Percentiles rank a stretch among this genome's conserved stretches.
phyloP scores from a whole-genome alignment of 2,797 vertebrate genomes.

The Microchirus variegatus region DNA sequence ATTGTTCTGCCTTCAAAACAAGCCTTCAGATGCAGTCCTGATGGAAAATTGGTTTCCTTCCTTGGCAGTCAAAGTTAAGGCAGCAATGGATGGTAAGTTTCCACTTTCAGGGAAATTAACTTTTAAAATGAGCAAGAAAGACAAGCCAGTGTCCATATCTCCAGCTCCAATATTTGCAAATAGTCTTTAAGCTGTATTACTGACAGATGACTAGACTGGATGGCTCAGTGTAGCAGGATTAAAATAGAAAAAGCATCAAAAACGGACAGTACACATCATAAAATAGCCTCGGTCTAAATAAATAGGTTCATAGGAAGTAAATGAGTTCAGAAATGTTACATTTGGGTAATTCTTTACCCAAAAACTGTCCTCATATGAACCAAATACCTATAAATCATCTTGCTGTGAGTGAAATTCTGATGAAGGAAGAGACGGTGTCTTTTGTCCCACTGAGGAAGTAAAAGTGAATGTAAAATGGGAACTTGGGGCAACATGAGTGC shows the following conservation, averaged over 20 bases:
- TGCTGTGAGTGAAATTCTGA: conserved; percentile 19
- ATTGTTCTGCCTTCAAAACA: conserved; percentile 42
- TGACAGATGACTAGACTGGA: conserved; percentile 41
- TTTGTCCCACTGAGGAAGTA: background rate
- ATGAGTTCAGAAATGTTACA: conserved; percentile 25
- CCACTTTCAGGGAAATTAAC: conserved; percentile 34
- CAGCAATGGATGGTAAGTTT: conserved; percentile 50
- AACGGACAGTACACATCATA: conserved; percentile 43
- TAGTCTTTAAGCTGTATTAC: conserved; percentile 59
- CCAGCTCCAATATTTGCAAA: conserved; percentile 32
- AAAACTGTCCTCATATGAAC: conserved; percentile 21
- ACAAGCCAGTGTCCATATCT: conserved; percentile 31
- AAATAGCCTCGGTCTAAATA: conserved; percentile 66
- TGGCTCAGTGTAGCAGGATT: conserved; percentile 78
- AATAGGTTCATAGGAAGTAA: conserved; percentile 59
- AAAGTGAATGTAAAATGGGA: too few species aligned
- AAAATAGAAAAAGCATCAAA: conserved; percentile 40
- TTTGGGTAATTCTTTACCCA: conserved; percentile 4
- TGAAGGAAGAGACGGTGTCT: background rate
- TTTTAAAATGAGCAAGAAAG: conserved; percentile 26
- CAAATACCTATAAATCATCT: conserved; percentile 1
- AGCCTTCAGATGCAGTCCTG: conserved; percentile 15
- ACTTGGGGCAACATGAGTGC: too few species aligned
- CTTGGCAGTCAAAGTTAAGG: conserved; percentile 66
- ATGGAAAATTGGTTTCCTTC: conserved; percentile 41